phyloP scores from a whole-genome alignment of 1,140 invertebrate species.

The Paramacrobiotus metropolitanus region DNA sequence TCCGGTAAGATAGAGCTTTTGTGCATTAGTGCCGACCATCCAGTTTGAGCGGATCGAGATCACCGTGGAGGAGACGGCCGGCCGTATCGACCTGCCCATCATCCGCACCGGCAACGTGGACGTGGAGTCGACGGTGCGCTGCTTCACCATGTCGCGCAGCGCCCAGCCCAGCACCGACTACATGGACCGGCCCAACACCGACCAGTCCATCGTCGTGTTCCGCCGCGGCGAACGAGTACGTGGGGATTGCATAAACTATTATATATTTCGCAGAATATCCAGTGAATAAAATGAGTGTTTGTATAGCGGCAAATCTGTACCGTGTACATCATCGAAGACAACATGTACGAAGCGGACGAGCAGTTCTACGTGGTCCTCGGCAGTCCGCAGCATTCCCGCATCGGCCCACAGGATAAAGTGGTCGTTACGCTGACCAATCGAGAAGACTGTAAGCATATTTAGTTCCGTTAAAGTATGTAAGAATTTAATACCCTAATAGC shows the following conservation, averaged over 20 bases:
- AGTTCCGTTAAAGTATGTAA: no score
- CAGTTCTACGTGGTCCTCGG: conserved; percentile 22
- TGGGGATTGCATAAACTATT: conserved; percentile 10
- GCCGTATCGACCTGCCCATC: conserved; percentile 16
- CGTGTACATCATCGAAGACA: conserved; percentile 24
- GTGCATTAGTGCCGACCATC: conserved; percentile 18
- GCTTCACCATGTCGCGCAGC: conserved; percentile 20
- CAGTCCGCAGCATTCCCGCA: conserved; percentile 23
- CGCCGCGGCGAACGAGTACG: conserved; percentile 20
- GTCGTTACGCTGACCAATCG: conserved; percentile 12
- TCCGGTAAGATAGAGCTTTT: no score
- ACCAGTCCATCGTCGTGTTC: conserved; percentile 23
- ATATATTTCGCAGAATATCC: background rate
- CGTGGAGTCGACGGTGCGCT: conserved; percentile 19
- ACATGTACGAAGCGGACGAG: conserved; percentile 24
- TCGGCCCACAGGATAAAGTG: conserved; percentile 14
- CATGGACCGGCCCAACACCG: conserved; percentile 15
- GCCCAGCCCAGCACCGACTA: conserved; percentile 21
- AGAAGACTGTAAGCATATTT: conserved; percentile 11
- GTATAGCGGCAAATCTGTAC: conserved; percentile 19
- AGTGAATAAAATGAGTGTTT: conserved; percentile 3
- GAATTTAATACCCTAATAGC: no score
- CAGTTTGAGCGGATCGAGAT: conserved; percentile 17
- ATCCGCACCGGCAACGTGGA: conserved; percentile 18
- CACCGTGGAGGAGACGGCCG: conserved; percentile 17